These are phyloP conservation scores for Alectoris magna DNA, from an alignment of 2,797 vertebrate genomes.

Conservation along the genomic window DNA sequence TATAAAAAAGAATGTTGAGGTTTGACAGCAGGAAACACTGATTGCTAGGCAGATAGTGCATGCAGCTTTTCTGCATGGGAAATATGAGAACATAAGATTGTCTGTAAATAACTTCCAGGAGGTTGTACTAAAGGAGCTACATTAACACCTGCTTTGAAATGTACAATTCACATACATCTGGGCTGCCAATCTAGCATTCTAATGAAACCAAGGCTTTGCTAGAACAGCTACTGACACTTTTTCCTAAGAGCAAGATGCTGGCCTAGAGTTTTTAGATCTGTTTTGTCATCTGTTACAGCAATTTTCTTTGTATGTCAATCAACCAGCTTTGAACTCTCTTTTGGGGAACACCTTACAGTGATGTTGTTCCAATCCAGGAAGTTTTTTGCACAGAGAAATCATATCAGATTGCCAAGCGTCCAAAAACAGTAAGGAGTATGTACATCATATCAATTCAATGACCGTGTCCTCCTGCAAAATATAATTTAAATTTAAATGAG, in stretches of 20 bases:
- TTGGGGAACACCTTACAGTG: neutral
- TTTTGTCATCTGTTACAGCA: neutral
- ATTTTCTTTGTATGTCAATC: neutral
- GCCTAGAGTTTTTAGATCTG: neutral
- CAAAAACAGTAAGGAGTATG: neutral
- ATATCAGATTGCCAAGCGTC: neutral
- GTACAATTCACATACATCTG: neutral
- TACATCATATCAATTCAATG: neutral
- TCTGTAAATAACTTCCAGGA: neutral
- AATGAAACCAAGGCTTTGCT: neutral
- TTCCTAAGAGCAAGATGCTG: neutral
- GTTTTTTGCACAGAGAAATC: neutral
- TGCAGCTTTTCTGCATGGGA: neutral
- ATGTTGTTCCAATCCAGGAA: neutral
- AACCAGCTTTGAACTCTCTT: neutral
- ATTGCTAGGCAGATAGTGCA: neutral
- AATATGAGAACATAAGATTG: neutral
- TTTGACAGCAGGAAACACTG: neutral
- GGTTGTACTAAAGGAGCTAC: neutral
- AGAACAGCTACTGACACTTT: neutral
- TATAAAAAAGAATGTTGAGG: neutral
- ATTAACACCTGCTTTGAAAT: neutral
- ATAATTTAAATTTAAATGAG: neutral
- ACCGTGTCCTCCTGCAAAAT: neutral
- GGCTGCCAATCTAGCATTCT: neutral